Evolutionary conservation across 2,113 vertebrate genomes (phyloP).

Genomic region (Protobothrops flavoviridis): DNA sequence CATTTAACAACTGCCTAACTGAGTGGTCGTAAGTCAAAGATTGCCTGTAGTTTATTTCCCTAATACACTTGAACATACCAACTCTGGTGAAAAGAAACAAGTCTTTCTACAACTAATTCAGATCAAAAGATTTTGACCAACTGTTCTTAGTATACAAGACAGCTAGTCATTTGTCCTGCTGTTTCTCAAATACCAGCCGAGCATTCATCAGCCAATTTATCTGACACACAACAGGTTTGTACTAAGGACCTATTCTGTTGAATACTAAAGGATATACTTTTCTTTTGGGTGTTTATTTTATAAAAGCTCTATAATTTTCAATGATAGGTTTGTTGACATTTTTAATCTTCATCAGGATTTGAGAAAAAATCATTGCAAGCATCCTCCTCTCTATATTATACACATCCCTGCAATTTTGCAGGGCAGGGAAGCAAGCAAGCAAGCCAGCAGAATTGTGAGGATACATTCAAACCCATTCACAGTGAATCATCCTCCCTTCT

Average conservation of each 20-base stretch:
- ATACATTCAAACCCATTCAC: background rate
- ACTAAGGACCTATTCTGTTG: background rate
- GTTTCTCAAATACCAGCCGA: background rate
- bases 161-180: background rate
- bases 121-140: background rate
- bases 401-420: background rate
- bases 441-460: background rate
- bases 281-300: background rate
- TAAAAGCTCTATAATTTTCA: background rate
- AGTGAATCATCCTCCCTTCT: background rate
- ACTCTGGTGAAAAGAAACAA: background rate
- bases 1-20: background rate
- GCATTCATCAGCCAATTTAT: background rate
- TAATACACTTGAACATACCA: background rate
- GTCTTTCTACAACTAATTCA: background rate
- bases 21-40: background rate
- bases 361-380: background rate
- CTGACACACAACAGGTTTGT: background rate
- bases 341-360: background rate
- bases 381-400: background rate
- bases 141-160: background rate
- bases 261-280: background rate
- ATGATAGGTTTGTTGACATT: background rate
- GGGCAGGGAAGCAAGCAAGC: rapidly evolving
- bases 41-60: background rate